Conservation (phyloP, 2,113 vertebrate genomes). For the Seriola aureovittata region DNA sequence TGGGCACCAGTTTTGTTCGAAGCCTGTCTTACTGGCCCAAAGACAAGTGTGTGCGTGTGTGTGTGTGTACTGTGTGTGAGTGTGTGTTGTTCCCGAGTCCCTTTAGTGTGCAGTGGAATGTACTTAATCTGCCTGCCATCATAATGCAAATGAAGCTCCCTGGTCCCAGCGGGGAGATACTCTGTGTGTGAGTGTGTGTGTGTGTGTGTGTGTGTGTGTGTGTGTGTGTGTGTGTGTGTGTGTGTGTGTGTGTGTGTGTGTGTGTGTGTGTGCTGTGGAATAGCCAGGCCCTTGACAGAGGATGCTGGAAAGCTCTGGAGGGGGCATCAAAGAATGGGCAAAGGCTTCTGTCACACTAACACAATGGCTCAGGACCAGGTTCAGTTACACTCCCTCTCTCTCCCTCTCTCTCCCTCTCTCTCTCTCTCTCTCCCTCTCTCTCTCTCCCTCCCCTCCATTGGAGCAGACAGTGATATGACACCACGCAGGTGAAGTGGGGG, state of each 20-base stretch:
- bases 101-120: slow-evolving; percentile 82
- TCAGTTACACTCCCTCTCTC: slow-evolving; percentile 23
- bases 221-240: slow-evolving; percentile 27
- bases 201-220: not conserved
- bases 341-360: slow-evolving; percentile 58
- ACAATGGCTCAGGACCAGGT: slow-evolving; percentile 64
- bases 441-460: not conserved
- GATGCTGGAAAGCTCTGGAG: slow-evolving; percentile 61
- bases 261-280: slow-evolving; percentile 32
- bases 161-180: slow-evolving; percentile 66
- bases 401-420: not conserved
- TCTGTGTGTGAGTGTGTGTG: slow-evolving; percentile 41
- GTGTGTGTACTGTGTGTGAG: slow-evolving; percentile 35
- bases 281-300: slow-evolving; percentile 46
- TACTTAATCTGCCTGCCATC: slow-evolving; percentile 82
- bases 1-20: slow-evolving; percentile 70
- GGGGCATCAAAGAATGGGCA: slow-evolving; percentile 72
- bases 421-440: not conserved
- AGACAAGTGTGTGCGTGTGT: slow-evolving; percentile 47
- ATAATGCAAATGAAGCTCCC: slow-evolving; percentile 80
- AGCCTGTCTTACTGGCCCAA: slow-evolving; percentile 69
- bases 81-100: slow-evolving; percentile 51
- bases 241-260: slow-evolving; percentile 35
- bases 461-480: slow-evolving; percentile 44
- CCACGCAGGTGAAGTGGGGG: slow-evolving; percentile 24